Evolutionary conservation across 2,888 invertebrate genomes (phyloP).

Genomic region (Mesoligia furuncula): DNA sequence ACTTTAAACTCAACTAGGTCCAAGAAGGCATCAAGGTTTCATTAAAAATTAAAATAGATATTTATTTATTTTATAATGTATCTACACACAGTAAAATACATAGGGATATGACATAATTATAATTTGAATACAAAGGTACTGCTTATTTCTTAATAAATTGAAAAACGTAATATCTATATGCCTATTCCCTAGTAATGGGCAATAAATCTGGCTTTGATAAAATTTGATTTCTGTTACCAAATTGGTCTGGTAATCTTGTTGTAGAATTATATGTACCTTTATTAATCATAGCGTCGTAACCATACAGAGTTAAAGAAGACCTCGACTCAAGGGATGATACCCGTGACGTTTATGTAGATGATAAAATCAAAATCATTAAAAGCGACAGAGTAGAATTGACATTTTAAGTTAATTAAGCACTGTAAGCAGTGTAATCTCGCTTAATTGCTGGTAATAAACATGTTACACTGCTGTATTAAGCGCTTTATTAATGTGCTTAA

Average conservation of each 20-base stretch:
- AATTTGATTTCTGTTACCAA: not conserved
- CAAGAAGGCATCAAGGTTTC: not conserved
- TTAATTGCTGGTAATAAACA: conserved; percentile 64
- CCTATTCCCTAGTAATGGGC: no score
- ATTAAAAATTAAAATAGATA: not conserved
- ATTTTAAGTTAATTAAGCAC: conserved; percentile 60
- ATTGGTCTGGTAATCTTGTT: not conserved
- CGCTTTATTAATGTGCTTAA: conserved; percentile 63
- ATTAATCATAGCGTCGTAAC: not conserved
- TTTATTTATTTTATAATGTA: no score
- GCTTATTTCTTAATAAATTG: no score
- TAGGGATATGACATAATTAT: no score
- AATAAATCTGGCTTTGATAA: not conserved
- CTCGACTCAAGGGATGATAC: conserved; percentile 12
- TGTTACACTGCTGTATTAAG: conserved; percentile 59
- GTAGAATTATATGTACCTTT: no score
- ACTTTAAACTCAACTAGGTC: no score
- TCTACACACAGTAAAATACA: no score
- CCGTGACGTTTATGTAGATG: conserved; percentile 36
- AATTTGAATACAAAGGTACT: no score
- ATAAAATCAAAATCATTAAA: conserved; percentile 63
- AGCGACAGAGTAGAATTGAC: conserved; percentile 60
- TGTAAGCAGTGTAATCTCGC: conserved; percentile 61
- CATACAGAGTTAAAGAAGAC: not conserved
- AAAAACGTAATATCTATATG: no score